Base-by-base conservation (phyloP, 2,888 invertebrate genomes). In the Sesia apiformis region DNA sequence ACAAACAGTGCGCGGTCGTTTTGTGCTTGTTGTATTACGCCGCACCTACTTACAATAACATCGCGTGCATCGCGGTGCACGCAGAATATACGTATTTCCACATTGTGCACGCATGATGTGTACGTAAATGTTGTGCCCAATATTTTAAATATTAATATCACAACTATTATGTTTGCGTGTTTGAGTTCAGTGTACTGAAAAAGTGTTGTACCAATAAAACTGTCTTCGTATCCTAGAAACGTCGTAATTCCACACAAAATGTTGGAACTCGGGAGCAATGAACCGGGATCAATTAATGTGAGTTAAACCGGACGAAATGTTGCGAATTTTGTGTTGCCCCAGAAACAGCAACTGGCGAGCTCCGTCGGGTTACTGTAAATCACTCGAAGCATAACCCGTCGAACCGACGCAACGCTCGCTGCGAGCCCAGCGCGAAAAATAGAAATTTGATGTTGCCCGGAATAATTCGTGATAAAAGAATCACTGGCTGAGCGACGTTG, bases 401-500 rank as follows among this genome's bases (percentile, higher is more conserved):
- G 80, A 73, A 70, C 72, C 69, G 74, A 75, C 81, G 81, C 75
- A 69, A 58, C 69, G 66, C 66, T 55, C 72, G 74, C 75, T 65
- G 69, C 69, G 62, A 66, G 70, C 69, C 67, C 76, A 74, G 72
- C 74, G 83, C 87, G 80, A 81, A 87, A 87, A 87, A 87, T 86
- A 87, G 84, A 84, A 72, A 78, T 81, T 81, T 81, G 72, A 80
- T 81, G 78, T 78, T 71, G 76, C 80, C 73, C 73, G 77, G 81
- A 84, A 83, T 82, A 74, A 82, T 80, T 81, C 73, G 73, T 70
- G 75, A 81, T 81, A 83, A 80, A 78, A 79, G 72, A 74, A 77
- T 74, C 82, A 82, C 80, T 78, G 80, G 65, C 60, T 65, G 72
- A 66, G 69, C 79, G 76, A 65, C 81, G 67, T 67, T 69, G 78